These are phyloP conservation scores for Parus major DNA, from an alignment of 2,113 vertebrate genomes.

Conservation along the genomic window DNA sequence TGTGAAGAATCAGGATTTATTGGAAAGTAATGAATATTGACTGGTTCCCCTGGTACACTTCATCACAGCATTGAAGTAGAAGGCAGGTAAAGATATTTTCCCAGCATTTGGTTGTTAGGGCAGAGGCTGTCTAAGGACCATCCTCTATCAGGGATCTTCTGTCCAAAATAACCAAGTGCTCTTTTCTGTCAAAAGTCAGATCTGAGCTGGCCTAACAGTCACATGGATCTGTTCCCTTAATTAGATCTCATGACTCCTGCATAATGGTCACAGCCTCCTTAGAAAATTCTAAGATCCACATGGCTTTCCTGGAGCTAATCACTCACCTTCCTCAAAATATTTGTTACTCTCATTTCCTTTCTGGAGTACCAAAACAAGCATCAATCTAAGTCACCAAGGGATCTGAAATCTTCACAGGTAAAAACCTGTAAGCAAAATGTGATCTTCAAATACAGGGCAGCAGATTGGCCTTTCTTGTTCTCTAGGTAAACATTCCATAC, in stretches of 20 bases:
- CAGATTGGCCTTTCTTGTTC: neutral
- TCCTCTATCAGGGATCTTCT: neutral
- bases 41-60: neutral
- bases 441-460: neutral
- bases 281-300: neutral
- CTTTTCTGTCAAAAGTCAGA: neutral
- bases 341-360: neutral
- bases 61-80: neutral
- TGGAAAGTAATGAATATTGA: neutral
- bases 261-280: neutral
- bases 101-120: neutral
- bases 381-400: neutral
- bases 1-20: neutral
- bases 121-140: neutral
- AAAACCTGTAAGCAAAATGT: neutral
- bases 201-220: neutral
- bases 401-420: neutral
- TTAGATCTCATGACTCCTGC: neutral
- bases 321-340: neutral
- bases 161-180: neutral
- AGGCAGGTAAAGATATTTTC: neutral
- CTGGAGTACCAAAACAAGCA: neutral
- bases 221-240: neutral
- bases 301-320: neutral
- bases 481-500: neutral